Evolutionary conservation across 2,888 invertebrate genomes (phyloP).

Genomic region (Buathra laborator): DNA sequence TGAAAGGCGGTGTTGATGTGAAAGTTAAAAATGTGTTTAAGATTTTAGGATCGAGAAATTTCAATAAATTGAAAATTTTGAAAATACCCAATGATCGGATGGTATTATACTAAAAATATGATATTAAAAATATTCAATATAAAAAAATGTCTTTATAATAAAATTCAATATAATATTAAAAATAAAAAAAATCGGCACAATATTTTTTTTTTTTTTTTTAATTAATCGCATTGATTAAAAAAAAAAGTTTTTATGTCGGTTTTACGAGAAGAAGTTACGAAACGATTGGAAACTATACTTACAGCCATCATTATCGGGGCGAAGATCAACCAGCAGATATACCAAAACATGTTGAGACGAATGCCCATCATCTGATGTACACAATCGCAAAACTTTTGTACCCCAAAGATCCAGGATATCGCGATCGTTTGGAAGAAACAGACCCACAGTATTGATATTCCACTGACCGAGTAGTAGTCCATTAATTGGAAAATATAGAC

Average conservation of each 20-base stretch:
- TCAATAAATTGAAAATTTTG: too few relatives aligned
- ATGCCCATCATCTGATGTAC: constrained; percentile 89
- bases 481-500: constrained; percentile 85
- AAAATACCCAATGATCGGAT: too few relatives aligned
- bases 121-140: neutral
- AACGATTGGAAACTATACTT: constrained; percentile 77
- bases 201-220: neutral
- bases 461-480: constrained; percentile 88
- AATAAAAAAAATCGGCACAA: neutral
- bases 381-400: constrained; percentile 87
- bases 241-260: too few relatives aligned
- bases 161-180: too few relatives aligned
- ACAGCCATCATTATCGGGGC: constrained; percentile 88
- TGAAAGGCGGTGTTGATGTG: too few relatives aligned
- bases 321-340: constrained; percentile 87
- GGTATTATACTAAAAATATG: too few relatives aligned
- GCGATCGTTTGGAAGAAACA: constrained; percentile 88
- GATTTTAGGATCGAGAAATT: too few relatives aligned
- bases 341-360: constrained; percentile 86
- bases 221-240: neutral
- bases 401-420: constrained; percentile 88
- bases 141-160: too few relatives aligned
- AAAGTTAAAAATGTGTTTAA: too few relatives aligned
- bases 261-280: too few relatives aligned
- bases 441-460: constrained; percentile 88